phyloP scores from a whole-genome alignment of 2,888 invertebrate species.

The Himalopsyche tibetana region DNA sequence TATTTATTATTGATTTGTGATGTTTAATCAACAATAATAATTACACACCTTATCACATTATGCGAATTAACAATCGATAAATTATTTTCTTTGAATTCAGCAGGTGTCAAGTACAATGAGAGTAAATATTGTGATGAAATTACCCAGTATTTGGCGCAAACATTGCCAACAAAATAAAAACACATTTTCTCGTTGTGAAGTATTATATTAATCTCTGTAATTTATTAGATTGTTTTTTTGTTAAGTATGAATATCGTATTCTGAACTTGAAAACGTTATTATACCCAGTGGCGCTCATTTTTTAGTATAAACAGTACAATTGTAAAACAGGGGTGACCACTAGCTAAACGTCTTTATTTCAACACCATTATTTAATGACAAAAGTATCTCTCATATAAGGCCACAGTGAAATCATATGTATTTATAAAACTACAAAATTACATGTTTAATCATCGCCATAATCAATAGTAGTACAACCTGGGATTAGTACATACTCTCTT shows the following conservation, averaged over 20 bases:
- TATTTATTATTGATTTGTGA: not conserved
- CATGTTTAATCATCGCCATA: no score
- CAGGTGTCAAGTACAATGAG: not conserved
- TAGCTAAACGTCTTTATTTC: no score
- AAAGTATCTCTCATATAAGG: no score
- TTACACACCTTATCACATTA: no score
- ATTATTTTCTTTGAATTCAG: not conserved
- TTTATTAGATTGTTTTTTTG: not conserved
- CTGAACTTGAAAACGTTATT: not conserved
- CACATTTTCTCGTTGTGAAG: not conserved
- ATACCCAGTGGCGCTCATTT: no score
- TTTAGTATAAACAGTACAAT: no score
- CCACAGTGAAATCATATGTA: no score
- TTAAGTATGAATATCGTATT: not conserved
- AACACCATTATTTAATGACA: no score
- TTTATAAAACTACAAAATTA: no score
- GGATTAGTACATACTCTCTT: no score
- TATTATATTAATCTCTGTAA: not conserved
- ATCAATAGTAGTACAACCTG: no score
- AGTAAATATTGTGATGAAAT: slow-evolving; percentile 36
- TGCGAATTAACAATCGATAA: not conserved
- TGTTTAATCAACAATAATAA: slow-evolving; percentile 12
- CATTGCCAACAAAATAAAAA: not conserved
- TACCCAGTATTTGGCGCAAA: not conserved
- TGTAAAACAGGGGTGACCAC: no score